Evolutionary conservation across 2,113 vertebrate species (phyloP).

Genomic region (Grammomys dolichurus): DNA sequence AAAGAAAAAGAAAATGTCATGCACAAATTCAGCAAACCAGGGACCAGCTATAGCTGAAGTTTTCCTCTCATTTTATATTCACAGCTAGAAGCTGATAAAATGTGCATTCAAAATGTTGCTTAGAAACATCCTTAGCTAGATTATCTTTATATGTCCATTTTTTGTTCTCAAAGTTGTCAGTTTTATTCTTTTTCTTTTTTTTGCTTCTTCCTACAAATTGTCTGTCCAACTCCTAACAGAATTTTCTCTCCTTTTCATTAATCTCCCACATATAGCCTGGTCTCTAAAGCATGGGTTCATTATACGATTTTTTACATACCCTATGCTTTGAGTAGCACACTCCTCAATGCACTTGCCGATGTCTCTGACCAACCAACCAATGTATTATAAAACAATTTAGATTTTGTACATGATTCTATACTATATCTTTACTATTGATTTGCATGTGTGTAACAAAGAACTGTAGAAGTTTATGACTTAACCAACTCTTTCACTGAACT

Average conservation of each 20-base stretch:
- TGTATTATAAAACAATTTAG: not conserved
- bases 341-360: not conserved
- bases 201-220: not conserved
- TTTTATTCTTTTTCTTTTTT: not conserved
- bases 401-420: not conserved
- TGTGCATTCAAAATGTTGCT: not conserved
- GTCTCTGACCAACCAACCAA: not conserved
- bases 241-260: not conserved
- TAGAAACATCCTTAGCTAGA: not conserved
- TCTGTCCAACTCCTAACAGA: not conserved
- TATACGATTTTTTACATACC: not conserved
- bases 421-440: not conserved
- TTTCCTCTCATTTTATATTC: slow-evolving; percentile 9
- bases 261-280: not conserved
- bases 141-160: not conserved
- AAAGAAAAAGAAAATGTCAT: slow-evolving; percentile 33
- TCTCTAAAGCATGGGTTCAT: not conserved
- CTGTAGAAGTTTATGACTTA: not conserved
- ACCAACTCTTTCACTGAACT: not conserved
- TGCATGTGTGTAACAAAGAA: slow-evolving; percentile 23
- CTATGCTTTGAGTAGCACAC: not conserved
- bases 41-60: not conserved
- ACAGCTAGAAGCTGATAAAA: not conserved
- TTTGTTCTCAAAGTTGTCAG: not conserved
- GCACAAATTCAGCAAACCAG: slow-evolving; percentile 13